A percentile compares a stretch with the other conserved stretches of the same genome.
Evolutionary conservation across 2,113 vertebrate species (phyloP).

Genomic region (Macroglossus sobrinus): DNA sequence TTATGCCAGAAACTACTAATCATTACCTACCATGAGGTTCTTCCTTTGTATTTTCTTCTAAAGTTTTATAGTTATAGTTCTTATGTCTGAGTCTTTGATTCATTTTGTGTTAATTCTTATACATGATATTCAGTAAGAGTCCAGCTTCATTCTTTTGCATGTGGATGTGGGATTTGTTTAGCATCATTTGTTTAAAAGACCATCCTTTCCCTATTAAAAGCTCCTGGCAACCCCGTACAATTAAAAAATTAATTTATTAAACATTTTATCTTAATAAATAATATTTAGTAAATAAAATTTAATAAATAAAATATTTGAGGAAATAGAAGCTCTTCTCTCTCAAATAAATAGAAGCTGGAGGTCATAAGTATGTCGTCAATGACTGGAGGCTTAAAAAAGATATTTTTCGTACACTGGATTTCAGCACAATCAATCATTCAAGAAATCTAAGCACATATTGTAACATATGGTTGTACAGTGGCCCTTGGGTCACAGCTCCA

Average conservation of each 20-base stretch:
- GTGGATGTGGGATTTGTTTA: neutral
- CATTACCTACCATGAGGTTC: no score
- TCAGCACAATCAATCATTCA: neutral
- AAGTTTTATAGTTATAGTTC: neutral
- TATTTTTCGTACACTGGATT: neutral
- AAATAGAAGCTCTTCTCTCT: neutral
- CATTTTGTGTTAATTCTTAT: neutral
- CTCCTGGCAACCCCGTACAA: neutral
- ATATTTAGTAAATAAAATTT: no score
- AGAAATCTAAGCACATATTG: neutral
- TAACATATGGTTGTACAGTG: constrained; percentile 31
- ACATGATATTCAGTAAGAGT: neutral
- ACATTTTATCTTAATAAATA: neutral
- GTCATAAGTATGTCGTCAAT: neutral
- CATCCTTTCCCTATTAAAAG: neutral
- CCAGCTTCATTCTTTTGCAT: neutral
- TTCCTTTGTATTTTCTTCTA: no score
- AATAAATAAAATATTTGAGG: neutral
- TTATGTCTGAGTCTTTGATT: neutral
- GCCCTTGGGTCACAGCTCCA: constrained; percentile 26
- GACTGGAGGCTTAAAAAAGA: neutral
- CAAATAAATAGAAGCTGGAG: neutral
- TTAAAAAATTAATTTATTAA: neutral
- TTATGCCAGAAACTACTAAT: no score
- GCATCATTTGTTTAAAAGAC: neutral